A percentile compares a stretch with the other conserved stretches of the same genome.
These are phyloP conservation scores for Apus apus DNA, from an alignment of 2,113 vertebrate species.

Conservation along the genomic window DNA sequence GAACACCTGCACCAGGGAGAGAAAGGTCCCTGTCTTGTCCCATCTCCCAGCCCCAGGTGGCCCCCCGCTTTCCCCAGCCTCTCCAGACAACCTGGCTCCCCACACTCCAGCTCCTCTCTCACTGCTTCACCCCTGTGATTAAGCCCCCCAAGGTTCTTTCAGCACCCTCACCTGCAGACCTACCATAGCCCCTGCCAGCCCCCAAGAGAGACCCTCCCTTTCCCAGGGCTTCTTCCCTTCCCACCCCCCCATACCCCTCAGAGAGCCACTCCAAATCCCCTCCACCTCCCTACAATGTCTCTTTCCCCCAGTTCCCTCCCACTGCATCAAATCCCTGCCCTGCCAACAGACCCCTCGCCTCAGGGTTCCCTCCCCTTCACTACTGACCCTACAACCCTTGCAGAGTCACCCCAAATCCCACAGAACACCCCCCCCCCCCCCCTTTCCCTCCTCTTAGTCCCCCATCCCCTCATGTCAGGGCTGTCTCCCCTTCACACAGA, in stretches of 20 bases:
- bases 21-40: no score
- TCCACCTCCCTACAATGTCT: accelerated
- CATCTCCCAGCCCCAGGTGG: not conserved
- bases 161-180: not conserved
- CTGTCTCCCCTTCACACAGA: no score
- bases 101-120: not conserved
- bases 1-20: slow-evolving; percentile 81
- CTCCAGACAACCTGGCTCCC: accelerated
- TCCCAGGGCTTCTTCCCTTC: not conserved
- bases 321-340: no score
- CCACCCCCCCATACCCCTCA: accelerated
- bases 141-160: not conserved
- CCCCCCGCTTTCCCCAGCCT: no score
- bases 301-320: not conserved
- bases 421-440: not conserved
- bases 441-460: no score
- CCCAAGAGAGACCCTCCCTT: not conserved
- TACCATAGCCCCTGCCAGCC: no score
- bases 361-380: not conserved
- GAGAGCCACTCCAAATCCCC: not conserved
- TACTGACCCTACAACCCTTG: no score
- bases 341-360: not conserved
- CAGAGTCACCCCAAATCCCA: not conserved
- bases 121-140: accelerated
- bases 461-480: not conserved